A percentile compares a stretch with the other conserved stretches of the same genome.
Evolutionary conservation across 1,140 invertebrate species (phyloP).

Genomic region (Magallana gigas): DNA sequence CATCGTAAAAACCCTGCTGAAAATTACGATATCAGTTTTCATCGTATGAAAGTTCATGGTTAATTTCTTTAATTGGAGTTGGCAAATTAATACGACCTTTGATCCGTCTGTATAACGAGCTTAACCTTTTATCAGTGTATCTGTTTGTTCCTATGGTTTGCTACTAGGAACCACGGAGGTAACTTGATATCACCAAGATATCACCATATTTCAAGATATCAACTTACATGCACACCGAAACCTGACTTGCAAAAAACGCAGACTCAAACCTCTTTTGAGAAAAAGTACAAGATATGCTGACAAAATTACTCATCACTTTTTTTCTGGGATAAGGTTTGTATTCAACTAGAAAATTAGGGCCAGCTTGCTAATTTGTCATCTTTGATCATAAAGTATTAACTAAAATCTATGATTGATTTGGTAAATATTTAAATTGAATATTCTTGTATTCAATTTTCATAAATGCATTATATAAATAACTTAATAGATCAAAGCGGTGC

Average conservation of each 20-base stretch:
- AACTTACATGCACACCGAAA: not conserved
- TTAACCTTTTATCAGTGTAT: not conserved
- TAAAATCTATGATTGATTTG: not conserved
- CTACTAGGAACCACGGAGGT: not conserved
- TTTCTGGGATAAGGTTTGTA: not conserved
- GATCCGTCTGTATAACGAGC: not conserved
- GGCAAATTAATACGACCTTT: conserved; percentile 13
- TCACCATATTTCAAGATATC: not conserved
- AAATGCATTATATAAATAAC: too few species aligned
- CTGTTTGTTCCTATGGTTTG: not conserved
- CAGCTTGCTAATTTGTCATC: not conserved
- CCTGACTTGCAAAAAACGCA: not conserved
- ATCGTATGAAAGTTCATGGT: not conserved
- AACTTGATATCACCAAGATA: not conserved
- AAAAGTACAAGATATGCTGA: too few species aligned
- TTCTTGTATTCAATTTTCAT: too few species aligned
- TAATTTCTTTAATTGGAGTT: not conserved
- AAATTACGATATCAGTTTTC: not conserved
- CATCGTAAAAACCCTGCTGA: too few species aligned
- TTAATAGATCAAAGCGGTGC: too few species aligned
- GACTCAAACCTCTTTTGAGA: too few species aligned
- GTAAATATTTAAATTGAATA: not conserved
- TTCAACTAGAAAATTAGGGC: not conserved
- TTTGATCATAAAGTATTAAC: not conserved
- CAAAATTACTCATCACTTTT: not conserved